Evolutionary conservation across 2,888 invertebrate species (phyloP).

Genomic region (Eilema sororculum): DNA sequence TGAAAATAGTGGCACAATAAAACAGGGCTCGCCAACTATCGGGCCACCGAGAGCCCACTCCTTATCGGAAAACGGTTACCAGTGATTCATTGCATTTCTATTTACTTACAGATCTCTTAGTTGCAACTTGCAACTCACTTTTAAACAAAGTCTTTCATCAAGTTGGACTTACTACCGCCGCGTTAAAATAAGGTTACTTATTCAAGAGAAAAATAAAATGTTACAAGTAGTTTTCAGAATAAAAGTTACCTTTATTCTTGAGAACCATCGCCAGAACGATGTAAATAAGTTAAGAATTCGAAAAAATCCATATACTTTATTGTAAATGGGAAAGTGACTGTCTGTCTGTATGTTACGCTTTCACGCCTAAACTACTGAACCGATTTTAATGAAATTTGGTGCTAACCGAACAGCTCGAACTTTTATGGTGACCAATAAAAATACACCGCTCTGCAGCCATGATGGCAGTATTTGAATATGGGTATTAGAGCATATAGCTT

Average conservation of each 20-base stretch:
- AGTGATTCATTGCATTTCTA: slow-evolving; percentile 79
- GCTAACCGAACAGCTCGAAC: too few relatives aligned
- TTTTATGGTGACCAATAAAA: neutral
- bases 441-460: neutral
- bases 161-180: slow-evolving; percentile 8
- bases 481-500: neutral
- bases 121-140: slow-evolving; percentile 55
- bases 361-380: too few relatives aligned
- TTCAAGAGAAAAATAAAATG: slow-evolving; percentile 5
- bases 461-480: neutral
- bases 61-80: slow-evolving; percentile 75
- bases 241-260: neutral
- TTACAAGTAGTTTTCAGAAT: neutral
- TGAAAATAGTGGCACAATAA: slow-evolving; percentile 85
- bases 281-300: neutral
- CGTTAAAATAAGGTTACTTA: slow-evolving; percentile 5
- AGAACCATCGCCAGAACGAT: neutral
- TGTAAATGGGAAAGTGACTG: too few relatives aligned
- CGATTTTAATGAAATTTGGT: too few relatives aligned
- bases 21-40: slow-evolving; percentile 76
- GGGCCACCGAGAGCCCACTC: slow-evolving; percentile 58
- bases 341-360: too few relatives aligned
- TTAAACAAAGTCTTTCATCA: slow-evolving; percentile 31
- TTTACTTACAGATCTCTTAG: slow-evolving; percentile 71
- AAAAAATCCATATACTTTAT: too few relatives aligned